These are phyloP conservation scores for Synanthedon vespiformis DNA, from an alignment of 2,888 invertebrate species.

Conservation along the genomic window DNA sequence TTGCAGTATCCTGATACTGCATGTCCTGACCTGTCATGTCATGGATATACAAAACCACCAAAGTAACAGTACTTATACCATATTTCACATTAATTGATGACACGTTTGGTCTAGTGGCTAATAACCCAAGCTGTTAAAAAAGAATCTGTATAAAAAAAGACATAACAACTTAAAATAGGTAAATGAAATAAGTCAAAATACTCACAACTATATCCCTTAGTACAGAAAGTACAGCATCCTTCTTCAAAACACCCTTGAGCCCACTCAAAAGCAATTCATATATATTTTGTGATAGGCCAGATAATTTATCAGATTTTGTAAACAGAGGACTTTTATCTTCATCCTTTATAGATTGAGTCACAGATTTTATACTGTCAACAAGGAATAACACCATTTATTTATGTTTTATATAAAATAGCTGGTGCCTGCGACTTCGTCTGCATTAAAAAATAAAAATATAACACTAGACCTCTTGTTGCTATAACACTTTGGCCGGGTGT, in stretches of 20 bases:
- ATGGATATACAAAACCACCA: no score
- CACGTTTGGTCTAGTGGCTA: no score
- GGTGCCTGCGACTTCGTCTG: neutral
- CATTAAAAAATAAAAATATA: no score
- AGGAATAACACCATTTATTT: neutral
- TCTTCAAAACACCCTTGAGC: conserved; percentile 80
- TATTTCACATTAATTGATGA: no score
- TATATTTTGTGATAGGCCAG: conserved; percentile 78
- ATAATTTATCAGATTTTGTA: conserved; percentile 72
- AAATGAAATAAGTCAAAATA: conserved; percentile 6
- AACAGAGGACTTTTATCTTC: conserved; percentile 73
- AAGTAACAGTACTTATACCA: no score
- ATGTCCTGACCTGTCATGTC: no score
- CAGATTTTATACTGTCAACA: conserved; percentile 72
- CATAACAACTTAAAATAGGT: no score
- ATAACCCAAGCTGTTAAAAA: no score
- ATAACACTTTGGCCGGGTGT: no score
- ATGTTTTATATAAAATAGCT: neutral
- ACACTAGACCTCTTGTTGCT: no score
- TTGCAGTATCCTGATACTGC: no score
- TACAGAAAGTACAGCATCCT: conserved; percentile 79
- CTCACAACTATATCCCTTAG: conserved; percentile 84
- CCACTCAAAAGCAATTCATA: conserved; percentile 86
- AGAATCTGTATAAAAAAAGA: no score
- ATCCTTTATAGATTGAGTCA: conserved; percentile 75